These are phyloP conservation scores for Peromyscus maniculatus DNA, from an alignment of 2,113 vertebrate genomes.

Conservation along the genomic window DNA sequence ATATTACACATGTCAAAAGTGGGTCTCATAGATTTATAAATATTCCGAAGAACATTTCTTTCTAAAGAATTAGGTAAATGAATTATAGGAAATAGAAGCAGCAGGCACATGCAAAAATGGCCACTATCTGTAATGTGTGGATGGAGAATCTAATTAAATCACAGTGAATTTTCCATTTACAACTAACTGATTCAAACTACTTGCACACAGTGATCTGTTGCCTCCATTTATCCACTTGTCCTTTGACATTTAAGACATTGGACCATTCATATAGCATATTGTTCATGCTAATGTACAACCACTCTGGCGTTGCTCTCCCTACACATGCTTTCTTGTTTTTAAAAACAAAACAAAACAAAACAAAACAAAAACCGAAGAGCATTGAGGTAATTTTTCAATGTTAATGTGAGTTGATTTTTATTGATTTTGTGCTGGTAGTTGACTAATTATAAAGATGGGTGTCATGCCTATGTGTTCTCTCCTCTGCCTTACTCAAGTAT, in stretches of 20 bases:
- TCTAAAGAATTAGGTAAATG: constrained; percentile 54
- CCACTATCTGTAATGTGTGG: constrained; percentile 7
- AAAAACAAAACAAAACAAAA: no score
- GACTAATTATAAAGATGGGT: constrained; percentile 61
- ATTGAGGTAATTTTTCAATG: constrained; percentile 54
- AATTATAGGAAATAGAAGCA: constrained; percentile 25
- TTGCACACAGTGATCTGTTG: constrained; percentile 44
- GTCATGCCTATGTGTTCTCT: constrained; percentile 57
- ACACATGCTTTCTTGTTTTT: not conserved
- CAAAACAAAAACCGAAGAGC: not conserved
- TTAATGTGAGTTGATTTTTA: constrained; percentile 65
- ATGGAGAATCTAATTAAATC: constrained; percentile 63
- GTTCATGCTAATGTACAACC: constrained; percentile 17
- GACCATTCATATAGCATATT: constrained; percentile 21
- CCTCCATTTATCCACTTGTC: constrained; percentile 46
- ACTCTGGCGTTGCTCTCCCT: not conserved
- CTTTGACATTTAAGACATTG: not conserved
- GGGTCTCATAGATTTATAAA: constrained; percentile 12
- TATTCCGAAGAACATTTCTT: constrained; percentile 40
- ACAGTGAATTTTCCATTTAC: constrained; percentile 49
- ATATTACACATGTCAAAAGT: constrained; percentile 34
- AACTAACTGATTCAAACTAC: constrained; percentile 44
- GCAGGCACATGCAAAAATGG: constrained; percentile 27
- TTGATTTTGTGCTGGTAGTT: constrained; percentile 58
- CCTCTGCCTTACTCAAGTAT: constrained; percentile 50